Conservation (phyloP, 2,797 vertebrate genomes). For the Xiphophorus birchmanni region DNA sequence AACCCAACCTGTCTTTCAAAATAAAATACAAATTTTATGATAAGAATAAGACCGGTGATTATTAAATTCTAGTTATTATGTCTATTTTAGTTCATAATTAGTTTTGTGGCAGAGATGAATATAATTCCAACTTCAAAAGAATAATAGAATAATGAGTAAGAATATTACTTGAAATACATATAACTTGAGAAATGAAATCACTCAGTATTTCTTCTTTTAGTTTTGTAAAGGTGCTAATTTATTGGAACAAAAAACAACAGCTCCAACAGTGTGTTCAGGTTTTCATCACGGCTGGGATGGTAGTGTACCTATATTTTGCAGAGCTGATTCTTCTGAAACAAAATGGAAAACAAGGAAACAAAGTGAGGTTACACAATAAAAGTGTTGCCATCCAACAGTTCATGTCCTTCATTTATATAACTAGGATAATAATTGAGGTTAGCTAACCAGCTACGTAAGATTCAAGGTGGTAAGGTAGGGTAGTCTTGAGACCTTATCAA, state of each 20-base stretch:
- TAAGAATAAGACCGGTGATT: background rate
- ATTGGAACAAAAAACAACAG: background rate
- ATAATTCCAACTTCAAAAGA: background rate
- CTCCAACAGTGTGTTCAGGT: slow-evolving; percentile 18
- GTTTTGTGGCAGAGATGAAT: background rate
- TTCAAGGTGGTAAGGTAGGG: too few relatives aligned
- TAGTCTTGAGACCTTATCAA: background rate
- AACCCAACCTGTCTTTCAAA: background rate
- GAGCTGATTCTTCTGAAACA: slow-evolving; percentile 53
- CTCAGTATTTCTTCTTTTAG: background rate
- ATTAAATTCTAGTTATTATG: background rate
- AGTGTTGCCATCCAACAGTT: background rate
- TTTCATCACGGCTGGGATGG: slow-evolving; percentile 29
- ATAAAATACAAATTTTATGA: background rate
- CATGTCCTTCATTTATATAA: background rate
- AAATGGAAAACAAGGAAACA: background rate
- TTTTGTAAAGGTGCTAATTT: background rate
- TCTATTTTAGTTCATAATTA: background rate
- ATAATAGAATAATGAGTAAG: background rate
- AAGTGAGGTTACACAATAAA: background rate
- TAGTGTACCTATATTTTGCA: slow-evolving; percentile 36
- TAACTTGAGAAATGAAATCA: background rate
- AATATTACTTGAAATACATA: background rate
- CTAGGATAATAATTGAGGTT: background rate
- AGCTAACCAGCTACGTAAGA: background rate